Base-by-base conservation (phyloP, 2,797 vertebrate species). In the Harpagifer antarcticus region DNA sequence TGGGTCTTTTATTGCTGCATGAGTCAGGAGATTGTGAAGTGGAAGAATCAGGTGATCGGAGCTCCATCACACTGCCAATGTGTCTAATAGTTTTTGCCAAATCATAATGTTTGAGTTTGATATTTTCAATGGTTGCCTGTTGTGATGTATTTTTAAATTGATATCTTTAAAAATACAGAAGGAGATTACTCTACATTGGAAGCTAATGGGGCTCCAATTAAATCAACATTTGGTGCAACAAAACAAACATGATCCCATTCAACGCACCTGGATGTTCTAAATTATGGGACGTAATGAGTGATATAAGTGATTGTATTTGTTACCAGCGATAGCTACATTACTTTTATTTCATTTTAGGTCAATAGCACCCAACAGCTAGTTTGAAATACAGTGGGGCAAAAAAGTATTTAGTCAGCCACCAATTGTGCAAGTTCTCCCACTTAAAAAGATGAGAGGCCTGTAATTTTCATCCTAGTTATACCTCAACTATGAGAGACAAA, bases 21-120 rank as follows among this genome's bases (percentile, higher is more conserved):
- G 23, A 40, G 50, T 50, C 8, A 15, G n/a, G 11, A 56, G 31
- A 20, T 23, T 50, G 45, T 37, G 37, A 67, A 65, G 60, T 9
- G 31, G 47, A 55, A 66, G 60, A 78, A 70, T 50, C 42, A n/a
- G 53, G n/a, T 11, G 47, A 68, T 19, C 52, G 15, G 61, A 66
- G 72, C 31, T 19, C 27, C 54, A n/a, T 11, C 33, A 12, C 1
- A 3, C 53, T 27, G 44, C 5, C 4, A 5, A 3, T 8, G 9
- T 48, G 3, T 10, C 37, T 11, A 23, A 23, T 23, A 3, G 23
- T 23, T 23, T 23, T 33, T 33, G 33, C 33, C 7, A 33, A 1
- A 5, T 33, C 33, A 33, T 33, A 33, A 33, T 33, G 5, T 33
- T 33, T 33, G 33, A 33, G n/a, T n/a, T n/a, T n/a, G n/a, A n/a